Evolutionary conservation across 2,113 vertebrate genomes (phyloP), one percentile per base, ranked within the genome.

Genomic region (Helogale parvula): DNA sequence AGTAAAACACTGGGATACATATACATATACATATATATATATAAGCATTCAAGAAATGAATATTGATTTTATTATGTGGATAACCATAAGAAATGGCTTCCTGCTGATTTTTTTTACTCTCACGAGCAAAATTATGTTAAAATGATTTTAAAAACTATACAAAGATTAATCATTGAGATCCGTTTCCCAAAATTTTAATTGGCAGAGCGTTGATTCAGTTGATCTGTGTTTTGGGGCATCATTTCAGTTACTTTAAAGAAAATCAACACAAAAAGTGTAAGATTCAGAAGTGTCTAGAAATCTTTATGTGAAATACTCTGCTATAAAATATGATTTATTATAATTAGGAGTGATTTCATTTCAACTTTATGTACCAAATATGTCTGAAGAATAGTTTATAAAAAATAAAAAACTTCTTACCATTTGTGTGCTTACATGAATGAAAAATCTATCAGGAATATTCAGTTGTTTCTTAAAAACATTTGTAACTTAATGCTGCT

Each of bases 401-500:
- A 69, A 92, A 88, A 57, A 21, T 50, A 25, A 47, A 97, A 9
- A 94, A 45, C 2, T 87, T 12, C 1, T 0, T 71, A 52, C 52
- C 45, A 41, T 66, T 60, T 87, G 38, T 31, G 31, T 47, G 57
- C 21, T 65, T 81, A 77, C 8, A 66, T 50, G 90, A 88, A 81
- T 88, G 83, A 94, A 79, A 95, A 95, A 69, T 41, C 35, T 68
- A 94, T 84, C 21, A 93, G 92, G 25, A 52, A 5, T 77, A 96
- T 96, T 98, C 93, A 89, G 38, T 96, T 97, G 27, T 86, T 77
- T 79, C 90, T 94, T 93, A 80, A 88, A 85, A 96, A 45, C 17
- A 13, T 90, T 57, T 92, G 31, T 90, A 52, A 33, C 12, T 71
- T 95, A 66, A 93, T 96, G 16, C 85, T 98, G 66, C 88, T 98